Evolutionary conservation across 35 echinoderm and acorn worm species (phyloP), one percentile per base, ranked within the genome.

Genomic region (Diadema setosum): DNA sequence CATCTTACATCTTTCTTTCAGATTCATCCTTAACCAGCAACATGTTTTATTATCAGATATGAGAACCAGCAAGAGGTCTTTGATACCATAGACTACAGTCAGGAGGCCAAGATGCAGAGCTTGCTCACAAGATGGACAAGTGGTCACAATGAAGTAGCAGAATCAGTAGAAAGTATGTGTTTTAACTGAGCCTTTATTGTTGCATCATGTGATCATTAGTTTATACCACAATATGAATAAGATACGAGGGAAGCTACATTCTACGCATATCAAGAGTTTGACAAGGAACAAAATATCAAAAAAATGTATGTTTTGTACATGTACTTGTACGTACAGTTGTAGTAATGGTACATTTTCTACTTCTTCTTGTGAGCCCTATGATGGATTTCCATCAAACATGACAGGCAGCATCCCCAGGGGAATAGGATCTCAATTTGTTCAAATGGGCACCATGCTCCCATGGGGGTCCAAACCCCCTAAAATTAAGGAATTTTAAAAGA

Each of bases 51-150:
- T 42, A n/a, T 18, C 18, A 90, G 88, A 83, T 84, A 42, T 90
- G 80, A 81, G 6, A 65, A 84, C 5, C 82, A 82, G 52, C 39
- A 46, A 67, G 63, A 81, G 63, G 29, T 90, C 5, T 57, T 65
- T 23, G 81, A 83, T 35, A 83, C 42, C 2, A 7, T 90, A 6
- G 44, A 81, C 14, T 90, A 90, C 43, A 55, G 84, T n/a, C 69
- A 65, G 4, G 42, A 83, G 29, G 80, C 69, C 34, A 37, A 49
- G 9, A 83, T 90, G 31, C 58, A 45, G 45, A 69, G 39, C 40
- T 29, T 90, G 24, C 50, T 46, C 4, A 83, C 3, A 20, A 90
- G 48, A 33, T 90, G 88, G 88, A 46, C 65, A 46, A 61, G 36
- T 18, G 61, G 30, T 9, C 5, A 45, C 17, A 42, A 27, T 3